Conservation (phyloP, 2,113 vertebrate species). For the Erinaceus europaeus region DNA sequence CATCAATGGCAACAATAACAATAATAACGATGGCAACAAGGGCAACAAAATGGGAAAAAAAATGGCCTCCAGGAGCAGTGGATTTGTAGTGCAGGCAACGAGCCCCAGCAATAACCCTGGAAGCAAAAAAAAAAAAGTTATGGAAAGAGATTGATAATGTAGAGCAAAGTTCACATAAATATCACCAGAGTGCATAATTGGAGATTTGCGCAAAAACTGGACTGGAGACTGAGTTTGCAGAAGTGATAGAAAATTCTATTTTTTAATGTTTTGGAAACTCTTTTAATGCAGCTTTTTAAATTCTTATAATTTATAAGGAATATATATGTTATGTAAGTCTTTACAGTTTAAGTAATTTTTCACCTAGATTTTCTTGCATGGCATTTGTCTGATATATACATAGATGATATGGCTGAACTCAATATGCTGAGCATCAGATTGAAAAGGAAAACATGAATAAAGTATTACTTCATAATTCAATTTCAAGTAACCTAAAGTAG, state of each 20-base stretch:
- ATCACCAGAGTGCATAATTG: neutral
- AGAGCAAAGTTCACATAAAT: neutral
- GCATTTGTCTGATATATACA: neutral
- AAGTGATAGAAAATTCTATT: neutral
- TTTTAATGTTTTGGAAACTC: no score
- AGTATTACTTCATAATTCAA: neutral
- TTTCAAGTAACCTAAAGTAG: neutral
- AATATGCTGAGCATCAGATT: neutral
- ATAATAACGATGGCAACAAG: no score
- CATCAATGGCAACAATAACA: no score
- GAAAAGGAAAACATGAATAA: neutral
- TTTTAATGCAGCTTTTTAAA: no score
- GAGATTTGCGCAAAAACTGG: neutral
- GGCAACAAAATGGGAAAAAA: no score
- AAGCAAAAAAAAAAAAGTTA: no score
- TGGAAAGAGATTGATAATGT: neutral
- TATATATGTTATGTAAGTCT: neutral
- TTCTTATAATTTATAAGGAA: neutral
- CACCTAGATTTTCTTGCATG: neutral
- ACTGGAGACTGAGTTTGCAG: neutral
- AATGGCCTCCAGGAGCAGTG: no score
- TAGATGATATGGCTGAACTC: neutral
- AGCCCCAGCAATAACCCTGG: no score
- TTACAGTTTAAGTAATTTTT: neutral
- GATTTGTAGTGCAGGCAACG: no score